Conservation (phyloP, 2,113 vertebrate species). For the Bagarius yarrelli region DNA sequence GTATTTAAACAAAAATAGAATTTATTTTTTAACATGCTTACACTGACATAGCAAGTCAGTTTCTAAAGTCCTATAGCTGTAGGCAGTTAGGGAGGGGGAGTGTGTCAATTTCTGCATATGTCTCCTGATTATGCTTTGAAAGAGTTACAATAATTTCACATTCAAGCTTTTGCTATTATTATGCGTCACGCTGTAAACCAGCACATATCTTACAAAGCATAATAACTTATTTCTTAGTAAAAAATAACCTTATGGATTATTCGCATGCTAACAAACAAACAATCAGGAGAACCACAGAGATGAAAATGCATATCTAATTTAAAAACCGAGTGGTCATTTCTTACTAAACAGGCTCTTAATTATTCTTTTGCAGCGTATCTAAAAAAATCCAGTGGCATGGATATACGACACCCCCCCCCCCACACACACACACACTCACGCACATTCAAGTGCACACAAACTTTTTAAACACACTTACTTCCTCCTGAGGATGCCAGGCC, state of each 20-base stretch:
- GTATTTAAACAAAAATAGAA: background rate
- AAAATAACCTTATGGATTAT: constrained; percentile 14
- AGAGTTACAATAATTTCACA: background rate
- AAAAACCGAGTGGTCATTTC: constrained; percentile 65
- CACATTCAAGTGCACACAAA: constrained; percentile 48
- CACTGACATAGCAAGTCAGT: background rate
- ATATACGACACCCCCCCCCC: constrained; percentile 70
- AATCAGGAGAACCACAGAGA: constrained; percentile 20
- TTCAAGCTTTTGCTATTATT: background rate
- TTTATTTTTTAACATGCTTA: background rate
- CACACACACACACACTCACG: constrained; percentile 62
- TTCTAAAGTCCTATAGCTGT: background rate
- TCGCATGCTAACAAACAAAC: constrained; percentile 49
- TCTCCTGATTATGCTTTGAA: background rate
- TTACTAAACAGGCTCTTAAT: constrained; percentile 69
- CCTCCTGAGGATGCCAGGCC: constrained; percentile 62
- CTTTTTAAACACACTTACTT: constrained; percentile 10
- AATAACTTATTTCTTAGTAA: background rate
- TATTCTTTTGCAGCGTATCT: constrained; percentile 70
- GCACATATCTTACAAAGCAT: background rate
- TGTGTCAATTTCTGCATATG: background rate
- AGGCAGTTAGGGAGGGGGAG: background rate
- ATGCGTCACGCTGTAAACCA: too few species aligned
- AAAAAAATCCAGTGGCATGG: constrained; percentile 75
- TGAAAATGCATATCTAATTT: constrained; percentile 58